Conservation (phyloP, 2,113 vertebrate species). For the Recurvirostra avosetta region DNA sequence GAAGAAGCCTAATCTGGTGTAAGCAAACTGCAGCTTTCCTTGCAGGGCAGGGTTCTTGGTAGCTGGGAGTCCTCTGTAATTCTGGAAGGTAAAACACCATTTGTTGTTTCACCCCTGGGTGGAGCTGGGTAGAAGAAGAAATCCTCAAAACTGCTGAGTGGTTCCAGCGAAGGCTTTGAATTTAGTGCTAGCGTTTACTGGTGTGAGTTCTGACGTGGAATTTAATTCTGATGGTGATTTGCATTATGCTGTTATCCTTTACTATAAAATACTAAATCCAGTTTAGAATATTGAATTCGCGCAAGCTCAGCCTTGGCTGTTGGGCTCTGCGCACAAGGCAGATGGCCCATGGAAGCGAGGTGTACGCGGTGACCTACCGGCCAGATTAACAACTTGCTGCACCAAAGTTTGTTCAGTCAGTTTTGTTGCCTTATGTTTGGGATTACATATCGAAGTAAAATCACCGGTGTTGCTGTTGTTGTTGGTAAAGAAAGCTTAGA, state of each 20-base stretch:
- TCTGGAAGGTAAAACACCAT: not conserved
- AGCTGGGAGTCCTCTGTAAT: not conserved
- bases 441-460: not conserved
- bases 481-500: not conserved
- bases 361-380: rapidly evolving
- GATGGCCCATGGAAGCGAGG: not conserved
- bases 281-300: not conserved
- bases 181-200: not conserved
- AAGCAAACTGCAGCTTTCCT: not conserved
- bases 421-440: not conserved
- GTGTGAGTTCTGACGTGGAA: rapidly evolving
- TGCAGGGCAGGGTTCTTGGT: not conserved
- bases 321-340: too few relatives aligned
- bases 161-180: not conserved
- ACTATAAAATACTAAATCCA: not conserved
- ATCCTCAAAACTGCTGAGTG: not conserved
- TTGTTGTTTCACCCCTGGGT: not conserved
- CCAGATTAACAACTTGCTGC: not conserved
- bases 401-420: not conserved
- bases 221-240: not conserved
- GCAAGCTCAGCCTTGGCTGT: not conserved
- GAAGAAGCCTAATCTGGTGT: not conserved
- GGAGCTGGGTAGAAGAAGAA: not conserved
- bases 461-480: not conserved
- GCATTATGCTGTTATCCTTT: not conserved